phyloP scores from a whole-genome alignment of 2,113 vertebrate genomes.

The Sceloporus tristichus region DNA sequence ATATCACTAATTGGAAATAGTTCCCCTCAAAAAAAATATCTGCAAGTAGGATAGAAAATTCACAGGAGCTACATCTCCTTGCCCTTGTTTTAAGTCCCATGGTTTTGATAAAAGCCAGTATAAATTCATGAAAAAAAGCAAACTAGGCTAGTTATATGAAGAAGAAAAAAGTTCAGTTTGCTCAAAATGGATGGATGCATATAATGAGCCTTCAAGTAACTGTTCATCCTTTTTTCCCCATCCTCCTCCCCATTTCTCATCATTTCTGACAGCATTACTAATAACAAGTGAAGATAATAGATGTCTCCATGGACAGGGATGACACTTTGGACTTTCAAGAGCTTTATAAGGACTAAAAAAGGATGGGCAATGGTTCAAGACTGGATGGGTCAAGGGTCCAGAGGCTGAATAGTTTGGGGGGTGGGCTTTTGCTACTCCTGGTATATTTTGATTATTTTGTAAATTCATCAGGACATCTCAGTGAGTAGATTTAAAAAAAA shows the following conservation, averaged over 20 bases:
- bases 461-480: too few relatives aligned
- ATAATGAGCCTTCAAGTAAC: conserved; percentile 26
- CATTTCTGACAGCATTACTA: conserved; percentile 25
- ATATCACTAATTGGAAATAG: too few relatives aligned
- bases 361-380: background rate
- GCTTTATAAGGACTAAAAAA: background rate
- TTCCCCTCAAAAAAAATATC: too few relatives aligned
- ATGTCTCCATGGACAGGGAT: conserved; percentile 9
- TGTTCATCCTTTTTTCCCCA: background rate
- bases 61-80: too few relatives aligned
- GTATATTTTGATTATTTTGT: too few relatives aligned
- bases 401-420: background rate
- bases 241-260: conserved; percentile 43
- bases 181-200: conserved; percentile 1
- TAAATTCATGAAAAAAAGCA: conserved; percentile 28
- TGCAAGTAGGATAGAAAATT: too few relatives aligned
- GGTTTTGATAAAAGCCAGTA: conserved; percentile 26
- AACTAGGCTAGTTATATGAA: background rate
- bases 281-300: conserved; percentile 55
- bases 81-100: background rate
- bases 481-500: too few relatives aligned
- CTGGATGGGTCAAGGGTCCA: too few relatives aligned
- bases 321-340: conserved; percentile 24
- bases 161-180: background rate
- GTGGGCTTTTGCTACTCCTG: too few relatives aligned